Percentiles rank a stretch among this genome's conserved stretches.
Conservation (phyloP, 2,888 invertebrate genomes). For the Bombylius major region DNA sequence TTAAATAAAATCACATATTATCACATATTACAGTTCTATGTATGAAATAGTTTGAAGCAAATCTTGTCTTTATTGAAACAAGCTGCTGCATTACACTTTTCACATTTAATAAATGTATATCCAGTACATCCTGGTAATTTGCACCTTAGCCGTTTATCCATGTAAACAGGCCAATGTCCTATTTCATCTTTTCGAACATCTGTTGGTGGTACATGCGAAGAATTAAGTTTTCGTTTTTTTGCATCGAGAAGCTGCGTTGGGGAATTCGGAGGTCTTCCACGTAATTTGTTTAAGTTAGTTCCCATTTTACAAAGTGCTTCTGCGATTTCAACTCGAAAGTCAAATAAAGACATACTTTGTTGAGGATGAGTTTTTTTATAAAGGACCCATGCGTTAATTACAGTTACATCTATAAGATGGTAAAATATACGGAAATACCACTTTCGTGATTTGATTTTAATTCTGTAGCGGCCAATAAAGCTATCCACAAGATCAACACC, state of each 20-base stretch:
- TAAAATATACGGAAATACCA: conserved; percentile 9
- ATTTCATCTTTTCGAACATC: conserved; percentile 17
- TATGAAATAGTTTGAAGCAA: background rate
- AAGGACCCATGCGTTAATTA: conserved; percentile 8
- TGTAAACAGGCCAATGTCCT: background rate
- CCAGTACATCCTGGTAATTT: conserved; percentile 1
- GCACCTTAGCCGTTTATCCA: background rate
- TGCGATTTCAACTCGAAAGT: background rate
- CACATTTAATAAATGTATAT: background rate
- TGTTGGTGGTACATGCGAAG: conserved; percentile 16
- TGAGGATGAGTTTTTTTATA: background rate
- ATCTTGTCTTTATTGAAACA: background rate
- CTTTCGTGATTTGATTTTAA: background rate
- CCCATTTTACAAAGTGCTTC: background rate
- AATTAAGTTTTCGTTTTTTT: conserved; percentile 12
- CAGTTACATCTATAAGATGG: conserved; percentile 8
- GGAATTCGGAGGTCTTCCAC: background rate
- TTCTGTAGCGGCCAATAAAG: conserved; percentile 6
- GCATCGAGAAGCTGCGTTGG: background rate
- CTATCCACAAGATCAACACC: conserved; percentile 9
- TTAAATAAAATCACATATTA: too few relatives aligned
- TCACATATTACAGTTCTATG: too few relatives aligned
- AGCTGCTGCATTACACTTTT: background rate
- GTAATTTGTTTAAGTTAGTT: background rate
- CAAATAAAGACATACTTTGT: background rate